Evolutionary conservation across 2,113 vertebrate genomes (phyloP).

Genomic region (Ornithorhynchus anatinus): DNA sequence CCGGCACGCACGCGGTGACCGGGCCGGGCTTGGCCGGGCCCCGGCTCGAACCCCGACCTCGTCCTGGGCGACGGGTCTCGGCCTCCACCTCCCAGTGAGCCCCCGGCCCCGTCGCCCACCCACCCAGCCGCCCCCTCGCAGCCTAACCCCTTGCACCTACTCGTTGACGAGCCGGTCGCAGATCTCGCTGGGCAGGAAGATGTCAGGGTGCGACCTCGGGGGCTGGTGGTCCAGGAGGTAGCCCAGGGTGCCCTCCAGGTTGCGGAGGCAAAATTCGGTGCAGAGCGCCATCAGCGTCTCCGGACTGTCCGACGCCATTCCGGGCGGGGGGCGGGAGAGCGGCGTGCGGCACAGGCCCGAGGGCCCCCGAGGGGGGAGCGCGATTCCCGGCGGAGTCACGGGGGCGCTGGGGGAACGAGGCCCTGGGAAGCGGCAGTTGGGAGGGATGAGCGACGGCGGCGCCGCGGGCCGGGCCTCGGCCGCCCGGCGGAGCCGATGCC

Average conservation of each 20-base stretch:
- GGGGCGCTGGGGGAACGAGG: slow-evolving; percentile 48
- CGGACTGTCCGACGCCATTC: slow-evolving; percentile 86
- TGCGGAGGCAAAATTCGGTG: slow-evolving; percentile 90
- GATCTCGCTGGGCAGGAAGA: slow-evolving; percentile 97
- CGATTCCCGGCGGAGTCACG: slow-evolving; percentile 44
- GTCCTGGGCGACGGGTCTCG: too few relatives aligned
- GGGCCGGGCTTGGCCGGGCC: too few relatives aligned
- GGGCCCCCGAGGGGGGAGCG: slow-evolving; percentile 15
- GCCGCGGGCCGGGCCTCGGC: too few relatives aligned
- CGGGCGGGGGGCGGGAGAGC: slow-evolving; percentile 14
- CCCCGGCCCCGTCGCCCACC: background rate
- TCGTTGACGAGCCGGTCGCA: slow-evolving; percentile 94
- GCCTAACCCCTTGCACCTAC: slow-evolving; percentile 68
- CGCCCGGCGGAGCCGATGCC: too few relatives aligned
- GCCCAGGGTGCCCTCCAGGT: slow-evolving; percentile 92
- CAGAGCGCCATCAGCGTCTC: slow-evolving; percentile 92
- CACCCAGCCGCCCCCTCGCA: background rate
- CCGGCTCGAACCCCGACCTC: too few relatives aligned
- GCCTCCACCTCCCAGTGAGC: background rate
- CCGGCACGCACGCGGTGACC: too few relatives aligned
- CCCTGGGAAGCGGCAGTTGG: background rate
- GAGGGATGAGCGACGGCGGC: background rate
- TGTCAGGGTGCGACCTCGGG: slow-evolving; percentile 85
- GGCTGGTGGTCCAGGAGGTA: slow-evolving; percentile 86
- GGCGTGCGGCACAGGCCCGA: slow-evolving; percentile 18